Conservation (phyloP, 2,797 vertebrate genomes). For the Mus minutoides region DNA sequence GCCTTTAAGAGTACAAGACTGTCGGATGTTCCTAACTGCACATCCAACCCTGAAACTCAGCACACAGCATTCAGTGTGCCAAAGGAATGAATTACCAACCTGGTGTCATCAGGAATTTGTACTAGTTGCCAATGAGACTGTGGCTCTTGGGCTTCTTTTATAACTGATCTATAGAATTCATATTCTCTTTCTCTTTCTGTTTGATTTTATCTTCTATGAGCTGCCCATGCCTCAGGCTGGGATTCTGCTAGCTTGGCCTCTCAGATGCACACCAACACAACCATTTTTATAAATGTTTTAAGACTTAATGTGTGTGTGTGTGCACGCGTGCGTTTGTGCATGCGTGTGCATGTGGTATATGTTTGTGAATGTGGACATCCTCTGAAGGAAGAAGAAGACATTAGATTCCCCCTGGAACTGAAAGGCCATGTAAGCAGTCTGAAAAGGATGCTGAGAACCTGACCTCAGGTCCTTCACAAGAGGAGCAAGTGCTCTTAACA, state of each 20-base stretch:
- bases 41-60: neutral
- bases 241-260: neutral
- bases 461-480: neutral
- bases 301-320: neutral
- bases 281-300: neutral
- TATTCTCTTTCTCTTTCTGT: neutral
- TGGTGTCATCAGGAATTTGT: neutral
- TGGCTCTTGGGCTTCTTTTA: neutral
- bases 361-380: neutral
- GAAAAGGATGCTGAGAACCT: neutral
- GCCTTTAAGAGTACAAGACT: neutral
- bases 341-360: neutral
- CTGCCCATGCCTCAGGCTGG: neutral
- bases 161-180: neutral
- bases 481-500: neutral
- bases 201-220: neutral
- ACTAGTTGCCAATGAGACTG: neutral
- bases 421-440: neutral
- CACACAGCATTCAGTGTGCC: neutral
- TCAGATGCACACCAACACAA: neutral
- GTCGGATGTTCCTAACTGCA: neutral
- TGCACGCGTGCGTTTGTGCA: neutral
- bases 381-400: neutral
- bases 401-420: neutral
- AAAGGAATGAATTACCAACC: conserved; percentile 13